These are phyloP conservation scores for Tragopan temminckii DNA, from an alignment of 2,797 vertebrate genomes.

Conservation along the genomic window DNA sequence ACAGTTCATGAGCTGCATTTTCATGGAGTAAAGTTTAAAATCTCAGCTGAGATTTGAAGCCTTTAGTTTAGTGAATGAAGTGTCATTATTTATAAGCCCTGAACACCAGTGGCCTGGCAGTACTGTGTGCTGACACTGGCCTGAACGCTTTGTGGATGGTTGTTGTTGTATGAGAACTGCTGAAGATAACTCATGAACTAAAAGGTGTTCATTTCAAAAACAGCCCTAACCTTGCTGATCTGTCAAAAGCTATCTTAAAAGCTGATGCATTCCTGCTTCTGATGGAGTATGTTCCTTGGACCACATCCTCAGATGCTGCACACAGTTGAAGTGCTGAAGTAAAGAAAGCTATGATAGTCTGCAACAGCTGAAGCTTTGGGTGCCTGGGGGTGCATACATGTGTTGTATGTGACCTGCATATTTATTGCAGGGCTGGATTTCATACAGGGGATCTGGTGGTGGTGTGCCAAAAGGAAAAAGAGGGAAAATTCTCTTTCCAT, in stretches of 20 bases:
- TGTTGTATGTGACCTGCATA: not conserved
- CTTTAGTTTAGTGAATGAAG: constrained; percentile 24
- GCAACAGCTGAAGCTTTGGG: not conserved
- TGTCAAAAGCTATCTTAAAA: constrained; percentile 74
- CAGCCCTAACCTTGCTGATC: constrained; percentile 46
- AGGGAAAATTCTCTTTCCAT: not conserved
- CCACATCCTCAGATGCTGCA: not conserved
- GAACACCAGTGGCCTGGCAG: constrained; percentile 42
- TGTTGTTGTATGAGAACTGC: not conserved
- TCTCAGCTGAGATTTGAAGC: not conserved
- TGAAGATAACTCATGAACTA: constrained; percentile 42
- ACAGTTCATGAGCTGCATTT: not conserved
- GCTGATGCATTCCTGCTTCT: constrained; percentile 53
- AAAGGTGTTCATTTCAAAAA: constrained; percentile 58
- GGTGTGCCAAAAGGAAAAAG: not conserved
- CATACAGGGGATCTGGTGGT: not conserved
- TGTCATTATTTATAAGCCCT: constrained; percentile 52
- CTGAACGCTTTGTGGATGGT: not conserved
- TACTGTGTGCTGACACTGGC: not conserved
- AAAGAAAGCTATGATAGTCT: not conserved
- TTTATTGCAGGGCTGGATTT: not conserved
- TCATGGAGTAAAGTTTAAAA: not conserved
- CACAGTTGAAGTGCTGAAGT: not conserved
- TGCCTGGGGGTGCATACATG: accelerated
- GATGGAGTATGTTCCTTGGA: not conserved